Conservation (phyloP, 2,888 invertebrate genomes). For the Andrena hattorfiana region DNA sequence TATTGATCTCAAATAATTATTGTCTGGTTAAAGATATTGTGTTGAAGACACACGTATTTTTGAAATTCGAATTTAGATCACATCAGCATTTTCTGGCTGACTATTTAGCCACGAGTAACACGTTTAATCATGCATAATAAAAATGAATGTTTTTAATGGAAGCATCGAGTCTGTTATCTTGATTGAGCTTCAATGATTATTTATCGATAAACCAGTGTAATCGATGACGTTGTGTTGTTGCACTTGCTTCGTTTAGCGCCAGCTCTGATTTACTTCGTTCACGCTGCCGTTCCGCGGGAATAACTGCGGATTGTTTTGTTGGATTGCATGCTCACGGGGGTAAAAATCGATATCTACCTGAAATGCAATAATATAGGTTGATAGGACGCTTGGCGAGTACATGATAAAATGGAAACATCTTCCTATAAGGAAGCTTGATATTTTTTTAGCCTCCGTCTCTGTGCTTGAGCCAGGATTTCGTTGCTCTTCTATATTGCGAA, state of each 20-base stretch:
- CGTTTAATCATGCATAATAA: no score
- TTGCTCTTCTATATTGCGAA: not conserved
- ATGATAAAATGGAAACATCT: slow-evolving; percentile 33
- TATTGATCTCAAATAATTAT: no score
- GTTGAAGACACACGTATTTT: no score
- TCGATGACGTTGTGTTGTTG: slow-evolving; percentile 33
- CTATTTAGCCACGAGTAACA: no score
- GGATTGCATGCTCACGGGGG: slow-evolving; percentile 34
- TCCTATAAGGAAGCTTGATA: slow-evolving; percentile 9
- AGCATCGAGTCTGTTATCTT: no score
- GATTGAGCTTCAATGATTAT: slow-evolving; percentile 34
- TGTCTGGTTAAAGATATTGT: no score
- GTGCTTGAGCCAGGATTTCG: not conserved
- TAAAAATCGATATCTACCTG: slow-evolving; percentile 48
- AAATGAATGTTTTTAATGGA: no score
- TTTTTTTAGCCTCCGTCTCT: not conserved
- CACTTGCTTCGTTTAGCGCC: slow-evolving; percentile 43
- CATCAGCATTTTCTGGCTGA: no score
- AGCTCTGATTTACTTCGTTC: slow-evolving; percentile 43
- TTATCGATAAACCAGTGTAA: slow-evolving; percentile 31
- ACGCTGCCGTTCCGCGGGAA: slow-evolving; percentile 46
- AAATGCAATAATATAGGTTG: slow-evolving; percentile 32
- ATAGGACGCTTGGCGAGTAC: not conserved
- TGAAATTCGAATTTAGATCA: no score
- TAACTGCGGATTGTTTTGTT: slow-evolving; percentile 48